phyloP scores from a whole-genome alignment of 2,797 vertebrate genomes.

The Sebastes nivosus region DNA sequence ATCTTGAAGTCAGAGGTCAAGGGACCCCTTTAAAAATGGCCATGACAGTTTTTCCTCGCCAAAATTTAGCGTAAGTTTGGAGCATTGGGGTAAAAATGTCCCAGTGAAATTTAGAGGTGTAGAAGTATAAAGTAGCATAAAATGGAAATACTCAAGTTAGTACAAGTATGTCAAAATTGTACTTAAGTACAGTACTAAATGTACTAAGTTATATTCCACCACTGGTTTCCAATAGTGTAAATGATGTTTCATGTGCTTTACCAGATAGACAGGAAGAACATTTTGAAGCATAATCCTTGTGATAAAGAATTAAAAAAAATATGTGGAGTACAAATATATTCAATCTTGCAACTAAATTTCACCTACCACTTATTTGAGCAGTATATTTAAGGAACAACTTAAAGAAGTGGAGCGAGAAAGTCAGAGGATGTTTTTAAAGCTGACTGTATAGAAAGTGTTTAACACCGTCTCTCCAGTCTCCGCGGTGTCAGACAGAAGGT shows the following conservation, averaged over 20 bases:
- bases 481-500: constrained; percentile 44
- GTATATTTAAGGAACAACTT: neutral
- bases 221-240: neutral
- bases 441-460: constrained; percentile 48
- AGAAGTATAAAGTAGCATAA: neutral
- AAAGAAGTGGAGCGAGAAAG: neutral
- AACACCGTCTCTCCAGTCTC: constrained; percentile 49
- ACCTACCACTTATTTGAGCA: too few relatives aligned
- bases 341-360: neutral
- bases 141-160: neutral
- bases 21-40: too few relatives aligned
- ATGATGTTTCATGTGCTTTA: neutral
- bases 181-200: neutral
- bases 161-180: neutral
- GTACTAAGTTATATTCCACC: neutral
- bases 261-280: neutral
- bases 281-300: neutral
- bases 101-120: neutral
- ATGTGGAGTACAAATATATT: neutral
- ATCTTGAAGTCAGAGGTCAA: too few relatives aligned
- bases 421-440: neutral
- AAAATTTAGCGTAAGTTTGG: fast-evolving
- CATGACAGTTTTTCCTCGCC: too few relatives aligned
- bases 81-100: neutral
- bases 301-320: neutral